Base-by-base conservation (phyloP, 2,797 vertebrate genomes). In the Diplodus sargus region DNA sequence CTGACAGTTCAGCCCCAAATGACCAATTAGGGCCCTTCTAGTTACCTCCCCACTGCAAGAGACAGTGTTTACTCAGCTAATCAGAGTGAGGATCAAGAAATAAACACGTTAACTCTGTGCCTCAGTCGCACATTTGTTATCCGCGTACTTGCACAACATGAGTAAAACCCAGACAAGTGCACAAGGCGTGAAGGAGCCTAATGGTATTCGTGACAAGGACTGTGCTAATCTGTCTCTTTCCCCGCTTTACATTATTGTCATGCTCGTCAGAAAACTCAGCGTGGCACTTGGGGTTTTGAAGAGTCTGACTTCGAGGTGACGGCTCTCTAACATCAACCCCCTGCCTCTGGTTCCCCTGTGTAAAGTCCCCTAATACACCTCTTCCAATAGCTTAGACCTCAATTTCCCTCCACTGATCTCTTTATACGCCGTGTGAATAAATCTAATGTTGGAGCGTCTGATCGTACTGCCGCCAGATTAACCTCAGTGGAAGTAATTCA, bases 401-500 rank as follows among this genome's bases (percentile, higher is more conserved):
- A 57, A 52, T 68, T 79, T 76, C 25, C 79, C 66, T 43, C 20
- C 52, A 58, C 61, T 69, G 34, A 74, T 62, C 77, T 71, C 70
- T 83, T 62, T 45, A 68, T 10, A 23, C 15, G 43, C 20, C 10
- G 43, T 64, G 60, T 70, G 78, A 69, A 78, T 82, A 62, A 73
- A 78, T 70, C 68, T 22, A 51, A 62, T 52, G 42, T 3, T 1
- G 2, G 23, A 34, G 16, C 34, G 4, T 13, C n/a, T 53, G 65
- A 70, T 80, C 81, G 66, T 34, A 74, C 68, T 58, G 39, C 78
- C 66, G 45, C 48, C 79, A 76, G 62, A 48, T 81, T 78, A 74
- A 74, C 59, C 57, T 70, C 30, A 4, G 49, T 9, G 52, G 14
- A 72, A 70, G 78, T 52, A 70, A 72, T 73, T 70, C 53, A 69